A percentile compares a stretch with the other conserved stretches of the same genome.
Conservation (phyloP, 2,113 vertebrate species). For the Antidorcas marsupialis region DNA sequence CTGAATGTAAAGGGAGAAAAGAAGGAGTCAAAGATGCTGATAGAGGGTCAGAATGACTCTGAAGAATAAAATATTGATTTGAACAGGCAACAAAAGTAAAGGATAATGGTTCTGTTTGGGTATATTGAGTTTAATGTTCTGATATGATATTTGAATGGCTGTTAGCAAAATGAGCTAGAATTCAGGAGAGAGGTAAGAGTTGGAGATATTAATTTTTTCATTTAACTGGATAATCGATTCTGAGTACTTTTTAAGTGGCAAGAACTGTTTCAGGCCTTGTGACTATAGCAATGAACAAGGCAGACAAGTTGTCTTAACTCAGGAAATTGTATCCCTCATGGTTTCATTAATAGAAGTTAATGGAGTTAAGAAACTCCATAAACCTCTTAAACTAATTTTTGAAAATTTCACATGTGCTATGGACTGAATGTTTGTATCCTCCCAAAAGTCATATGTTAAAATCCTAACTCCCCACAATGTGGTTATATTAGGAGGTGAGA, state of each 20-base stretch:
- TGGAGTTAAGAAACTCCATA: neutral
- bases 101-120: neutral
- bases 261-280: neutral
- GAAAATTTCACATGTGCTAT: neutral
- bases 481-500: neutral
- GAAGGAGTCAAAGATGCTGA: neutral
- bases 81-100: neutral
- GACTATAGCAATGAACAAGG: neutral
- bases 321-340: neutral
- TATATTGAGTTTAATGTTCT: neutral
- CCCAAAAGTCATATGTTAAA: neutral
- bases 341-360: neutral
- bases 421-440: neutral
- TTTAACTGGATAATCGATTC: neutral
- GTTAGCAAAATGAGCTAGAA: neutral
- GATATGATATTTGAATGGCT: neutral
- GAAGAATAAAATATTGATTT: neutral
- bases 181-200: neutral
- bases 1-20: neutral
- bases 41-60: neutral
- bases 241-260: neutral
- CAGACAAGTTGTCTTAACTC: neutral
- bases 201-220: neutral
- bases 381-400: neutral
- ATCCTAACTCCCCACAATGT: neutral